Conservation (phyloP, 2,113 vertebrate genomes). For the Scomber japonicus region DNA sequence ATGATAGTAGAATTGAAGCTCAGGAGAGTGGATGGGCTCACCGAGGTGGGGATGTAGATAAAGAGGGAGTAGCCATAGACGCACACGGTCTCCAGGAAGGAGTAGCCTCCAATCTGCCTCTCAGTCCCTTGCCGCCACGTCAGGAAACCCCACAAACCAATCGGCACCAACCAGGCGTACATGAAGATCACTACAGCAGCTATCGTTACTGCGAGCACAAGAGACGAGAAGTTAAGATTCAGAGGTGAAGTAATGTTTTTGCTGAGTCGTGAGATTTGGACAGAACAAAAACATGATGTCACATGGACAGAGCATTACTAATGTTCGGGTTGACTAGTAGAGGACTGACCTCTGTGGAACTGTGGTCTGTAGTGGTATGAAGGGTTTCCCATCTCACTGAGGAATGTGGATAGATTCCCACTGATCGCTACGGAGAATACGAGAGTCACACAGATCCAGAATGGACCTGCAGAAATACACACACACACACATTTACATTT, state of each 20-base stretch:
- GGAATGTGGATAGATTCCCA: slow-evolving; percentile 87
- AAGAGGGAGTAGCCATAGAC: slow-evolving; percentile 92
- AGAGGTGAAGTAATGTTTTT: too few species aligned
- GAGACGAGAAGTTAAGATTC: background rate
- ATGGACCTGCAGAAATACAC: slow-evolving; percentile 85
- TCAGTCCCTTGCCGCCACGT: slow-evolving; percentile 86
- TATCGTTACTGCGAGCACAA: slow-evolving; percentile 82
- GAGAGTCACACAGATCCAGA: slow-evolving; percentile 92
- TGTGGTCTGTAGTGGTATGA: slow-evolving; percentile 88
- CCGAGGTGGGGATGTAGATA: slow-evolving; percentile 90
- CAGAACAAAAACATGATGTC: too few species aligned
- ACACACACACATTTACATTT: background rate
- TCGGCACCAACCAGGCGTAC: slow-evolving; percentile 90
- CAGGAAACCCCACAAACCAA: slow-evolving; percentile 89
- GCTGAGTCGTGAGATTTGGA: too few species aligned
- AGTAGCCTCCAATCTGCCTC: slow-evolving; percentile 82
- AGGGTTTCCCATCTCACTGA: slow-evolving; percentile 75
- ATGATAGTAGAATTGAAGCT: background rate
- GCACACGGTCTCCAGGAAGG: slow-evolving; percentile 91
- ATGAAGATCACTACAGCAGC: slow-evolving; percentile 88
- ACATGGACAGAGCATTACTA: too few species aligned
- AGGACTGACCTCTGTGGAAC: slow-evolving; percentile 88
- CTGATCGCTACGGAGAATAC: slow-evolving; percentile 88
- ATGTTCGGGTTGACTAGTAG: background rate
- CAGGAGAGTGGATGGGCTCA: slow-evolving; percentile 74